These are phyloP conservation scores for Acanthopleura granulata DNA, from an alignment of 2,888 invertebrate species.

Conservation along the genomic window DNA sequence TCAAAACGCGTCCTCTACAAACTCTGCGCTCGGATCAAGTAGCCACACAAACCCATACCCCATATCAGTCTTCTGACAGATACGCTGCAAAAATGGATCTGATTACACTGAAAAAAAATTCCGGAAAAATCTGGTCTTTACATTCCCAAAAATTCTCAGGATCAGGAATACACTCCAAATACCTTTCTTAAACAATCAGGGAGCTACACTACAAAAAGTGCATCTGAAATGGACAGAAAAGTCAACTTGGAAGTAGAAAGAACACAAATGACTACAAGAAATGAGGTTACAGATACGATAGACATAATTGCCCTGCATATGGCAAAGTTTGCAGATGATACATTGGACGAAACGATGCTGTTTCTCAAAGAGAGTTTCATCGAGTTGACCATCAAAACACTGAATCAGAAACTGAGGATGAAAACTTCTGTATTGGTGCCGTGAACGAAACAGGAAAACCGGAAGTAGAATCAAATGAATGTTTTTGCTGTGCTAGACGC, in stretches of 20 bases:
- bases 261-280: neutral
- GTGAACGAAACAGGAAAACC: neutral
- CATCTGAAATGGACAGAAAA: neutral
- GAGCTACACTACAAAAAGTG: too few relatives aligned
- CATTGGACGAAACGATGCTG: neutral
- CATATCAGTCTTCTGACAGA: too few relatives aligned
- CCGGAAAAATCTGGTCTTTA: too few relatives aligned
- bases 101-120: too few relatives aligned
- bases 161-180: too few relatives aligned
- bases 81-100: too few relatives aligned
- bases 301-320: neutral
- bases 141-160: too few relatives aligned
- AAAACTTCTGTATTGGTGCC: neutral
- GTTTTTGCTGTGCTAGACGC: neutral
- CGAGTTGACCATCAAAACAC: neutral
- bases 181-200: too few relatives aligned
- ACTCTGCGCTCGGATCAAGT: too few relatives aligned
- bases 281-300: neutral
- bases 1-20: too few relatives aligned
- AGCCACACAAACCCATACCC: too few relatives aligned
- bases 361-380: neutral
- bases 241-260: neutral
- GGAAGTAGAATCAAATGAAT: neutral
- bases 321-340: neutral
- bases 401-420: neutral